These are phyloP conservation scores for Goniozus legneri DNA, from an alignment of 1,140 invertebrate genomes.

Conservation along the genomic window DNA sequence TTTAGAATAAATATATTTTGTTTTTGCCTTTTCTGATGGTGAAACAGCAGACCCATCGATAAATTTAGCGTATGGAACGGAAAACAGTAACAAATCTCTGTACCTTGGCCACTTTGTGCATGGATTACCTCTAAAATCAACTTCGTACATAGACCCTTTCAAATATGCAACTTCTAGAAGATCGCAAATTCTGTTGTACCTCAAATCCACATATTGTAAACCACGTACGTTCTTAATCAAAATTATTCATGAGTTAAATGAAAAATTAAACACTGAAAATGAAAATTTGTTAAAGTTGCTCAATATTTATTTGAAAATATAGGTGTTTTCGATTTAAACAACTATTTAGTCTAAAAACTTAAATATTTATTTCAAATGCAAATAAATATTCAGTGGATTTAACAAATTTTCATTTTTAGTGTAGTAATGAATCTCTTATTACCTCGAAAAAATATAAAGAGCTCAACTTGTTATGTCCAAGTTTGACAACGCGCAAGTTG, in stretches of 20 bases:
- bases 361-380: slow-evolving; percentile 3
- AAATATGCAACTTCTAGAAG: slow-evolving; percentile 31
- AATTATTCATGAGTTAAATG: too few relatives aligned
- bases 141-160: slow-evolving; percentile 25
- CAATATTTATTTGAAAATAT: too few relatives aligned
- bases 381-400: too few relatives aligned
- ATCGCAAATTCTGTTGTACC: slow-evolving; percentile 35
- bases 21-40: slow-evolving; percentile 29
- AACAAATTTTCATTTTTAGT: too few relatives aligned
- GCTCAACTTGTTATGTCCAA: slow-evolving; percentile 30
- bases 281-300: too few relatives aligned
- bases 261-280: too few relatives aligned
- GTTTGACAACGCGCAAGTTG: slow-evolving; percentile 21
- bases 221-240: slow-evolving; percentile 23
- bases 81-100: slow-evolving; percentile 30
- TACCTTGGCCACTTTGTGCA: slow-evolving; percentile 43
- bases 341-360: too few relatives aligned
- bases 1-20: neutral
- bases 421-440: too few relatives aligned
- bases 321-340: too few relatives aligned
- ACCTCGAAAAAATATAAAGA: slow-evolving; percentile 32
- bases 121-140: slow-evolving; percentile 34
- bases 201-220: slow-evolving; percentile 32
- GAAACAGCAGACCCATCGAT: slow-evolving; percentile 31
- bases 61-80: slow-evolving; percentile 28